A percentile compares a stretch with the other conserved stretches of the same genome.
These are phyloP conservation scores for Drosophila leonis DNA, from an alignment of 2,888 invertebrate species.

Conservation along the genomic window DNA sequence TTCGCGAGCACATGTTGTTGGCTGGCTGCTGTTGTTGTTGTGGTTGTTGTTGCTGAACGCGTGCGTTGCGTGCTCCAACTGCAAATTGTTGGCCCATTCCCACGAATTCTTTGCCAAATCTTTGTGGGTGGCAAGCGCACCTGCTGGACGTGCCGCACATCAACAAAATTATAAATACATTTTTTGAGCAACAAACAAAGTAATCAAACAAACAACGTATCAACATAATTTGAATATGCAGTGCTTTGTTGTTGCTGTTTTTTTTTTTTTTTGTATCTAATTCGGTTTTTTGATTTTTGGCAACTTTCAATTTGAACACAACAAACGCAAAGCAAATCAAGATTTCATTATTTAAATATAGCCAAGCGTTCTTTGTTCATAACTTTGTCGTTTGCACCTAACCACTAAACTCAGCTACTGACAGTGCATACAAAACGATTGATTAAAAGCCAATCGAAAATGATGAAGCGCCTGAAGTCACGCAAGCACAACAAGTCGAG, in stretches of 20 bases:
- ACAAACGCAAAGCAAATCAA: conserved; percentile 25
- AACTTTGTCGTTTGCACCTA: conserved; percentile 49
- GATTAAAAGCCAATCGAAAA: conserved; percentile 44
- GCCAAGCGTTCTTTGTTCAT: conserved; percentile 59
- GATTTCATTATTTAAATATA: conserved; percentile 44
- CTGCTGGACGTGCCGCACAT: conserved; percentile 40
- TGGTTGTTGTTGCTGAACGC: conserved; percentile 37
- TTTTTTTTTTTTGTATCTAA: conserved; percentile 6
- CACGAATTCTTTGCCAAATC: conserved; percentile 47
- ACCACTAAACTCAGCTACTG: conserved; percentile 30
- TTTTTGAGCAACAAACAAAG: conserved; percentile 57
- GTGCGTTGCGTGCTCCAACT: conserved; percentile 48
- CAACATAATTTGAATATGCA: conserved; percentile 52
- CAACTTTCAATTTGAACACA: conserved; percentile 44
- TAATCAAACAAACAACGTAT: conserved; percentile 43
- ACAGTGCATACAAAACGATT: conserved; percentile 50
- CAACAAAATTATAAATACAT: conserved; percentile 12
- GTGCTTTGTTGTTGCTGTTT: background rate
- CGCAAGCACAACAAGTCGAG: background rate
- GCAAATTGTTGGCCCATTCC: conserved; percentile 50
- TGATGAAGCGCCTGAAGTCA: conserved; percentile 4
- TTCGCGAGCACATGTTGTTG: conserved; percentile 13
- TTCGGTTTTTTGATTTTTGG: conserved; percentile 28
- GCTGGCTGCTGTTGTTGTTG: conserved; percentile 14
- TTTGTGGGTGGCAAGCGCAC: conserved; percentile 58